Evolutionary conservation across 2,888 invertebrate species (phyloP), one percentile per base, ranked within the genome.

Genomic region (Maniola hyperantus): DNA sequence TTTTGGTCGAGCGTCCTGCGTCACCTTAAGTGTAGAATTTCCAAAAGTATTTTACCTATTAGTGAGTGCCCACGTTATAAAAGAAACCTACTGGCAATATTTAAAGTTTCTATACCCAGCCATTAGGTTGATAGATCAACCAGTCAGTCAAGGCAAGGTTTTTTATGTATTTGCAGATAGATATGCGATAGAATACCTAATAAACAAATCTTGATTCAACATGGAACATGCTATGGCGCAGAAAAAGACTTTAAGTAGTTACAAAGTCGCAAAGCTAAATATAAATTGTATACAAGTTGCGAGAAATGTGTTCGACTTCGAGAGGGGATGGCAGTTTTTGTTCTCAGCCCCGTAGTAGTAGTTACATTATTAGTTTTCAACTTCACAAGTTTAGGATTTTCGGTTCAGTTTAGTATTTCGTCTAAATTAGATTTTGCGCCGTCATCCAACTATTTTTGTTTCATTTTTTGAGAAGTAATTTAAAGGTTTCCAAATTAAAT

Each of bases 321-420:
- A 63, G 68, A 70, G 70, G 68, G 64, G 61, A 62, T 66, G 66
- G 54, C 64, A 65, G 80, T 84, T 88, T 87, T 88, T 88, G 87
- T 81, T 82, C 72, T 64, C 66, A 71, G 76, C 76, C 79, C 76
- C 76, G 77, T 78, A 76, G 82, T 80, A 80, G 79, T 81, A 80
- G 83, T 86, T 88, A 83, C 83, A 85, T 87, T 89, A 89, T 88
- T 89, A 88, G 87, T 89, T 89, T 88, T 79, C 81, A 84, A 84
- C 83, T 83, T 77, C 73, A 76, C 79, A 79, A 87, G 83, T 85
- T 87, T 81, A 80, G 79, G 77, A 84, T 85, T 86, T 88, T 84
- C 83, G 82, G 79, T 76, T 73, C 73, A 75, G 78, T 79, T 81
- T 74, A 76, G 42, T 53, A 60, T 75, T 51, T 50, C 76, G 79